Evolutionary conservation across 2,797 vertebrate genomes (phyloP).

Genomic region (Masticophis lateralis): DNA sequence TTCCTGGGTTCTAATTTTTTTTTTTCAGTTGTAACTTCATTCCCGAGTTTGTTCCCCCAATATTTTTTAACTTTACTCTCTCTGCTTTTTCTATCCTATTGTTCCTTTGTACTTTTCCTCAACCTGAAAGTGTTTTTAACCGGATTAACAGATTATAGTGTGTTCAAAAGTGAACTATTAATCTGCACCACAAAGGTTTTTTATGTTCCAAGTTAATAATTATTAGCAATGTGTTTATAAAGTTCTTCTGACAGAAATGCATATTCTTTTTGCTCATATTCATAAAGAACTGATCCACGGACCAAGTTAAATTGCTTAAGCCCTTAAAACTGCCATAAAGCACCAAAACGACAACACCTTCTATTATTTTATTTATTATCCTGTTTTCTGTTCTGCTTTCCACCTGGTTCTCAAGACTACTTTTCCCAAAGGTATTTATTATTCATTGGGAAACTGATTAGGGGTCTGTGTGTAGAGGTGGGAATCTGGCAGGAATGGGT

Average conservation of each 20-base stretch:
- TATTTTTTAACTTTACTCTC: not conserved
- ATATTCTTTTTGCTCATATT: not conserved
- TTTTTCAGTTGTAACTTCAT: not conserved
- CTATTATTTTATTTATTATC: not conserved
- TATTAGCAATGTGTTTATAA: not conserved
- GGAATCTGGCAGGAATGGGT: not conserved
- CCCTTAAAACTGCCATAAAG: not conserved
- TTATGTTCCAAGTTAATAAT: not conserved
- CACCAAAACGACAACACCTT: not conserved
- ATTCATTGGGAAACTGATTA: not conserved
- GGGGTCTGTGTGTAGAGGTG: too few relatives aligned
- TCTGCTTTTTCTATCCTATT: not conserved
- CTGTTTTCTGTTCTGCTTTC: not conserved
- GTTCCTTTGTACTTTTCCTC: not conserved
- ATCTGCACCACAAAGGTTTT: not conserved
- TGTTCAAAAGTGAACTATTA: not conserved
- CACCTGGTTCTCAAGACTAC: not conserved
- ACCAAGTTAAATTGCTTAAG: not conserved
- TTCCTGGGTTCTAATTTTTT: not conserved
- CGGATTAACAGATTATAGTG: not conserved
- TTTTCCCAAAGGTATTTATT: not conserved
- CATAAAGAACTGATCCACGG: too few relatives aligned
- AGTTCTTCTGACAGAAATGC: not conserved
- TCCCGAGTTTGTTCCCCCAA: not conserved
- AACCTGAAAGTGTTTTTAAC: not conserved